Evolutionary conservation across 2,888 invertebrate species (phyloP), one percentile per base, ranked within the genome.

Genomic region (Drosophila incognita): DNA sequence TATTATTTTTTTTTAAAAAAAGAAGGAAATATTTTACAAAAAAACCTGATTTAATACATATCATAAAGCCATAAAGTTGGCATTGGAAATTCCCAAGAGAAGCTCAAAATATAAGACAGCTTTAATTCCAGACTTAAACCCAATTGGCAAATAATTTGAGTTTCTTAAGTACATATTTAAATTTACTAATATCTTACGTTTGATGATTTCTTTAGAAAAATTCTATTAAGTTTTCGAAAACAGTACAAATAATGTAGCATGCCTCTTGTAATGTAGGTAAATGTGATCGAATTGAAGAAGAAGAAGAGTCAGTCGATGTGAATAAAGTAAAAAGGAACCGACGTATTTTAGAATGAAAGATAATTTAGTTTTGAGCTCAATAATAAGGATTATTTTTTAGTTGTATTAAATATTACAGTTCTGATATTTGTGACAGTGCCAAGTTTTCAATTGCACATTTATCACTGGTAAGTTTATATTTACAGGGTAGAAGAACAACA

Each of bases 401-500:
- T 15, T 24, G n/a, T 11, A n/a, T 40, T n/a, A 1, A 40, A 11
- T 40, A 11, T 40, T 11, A 42, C 21, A 21, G 40, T 1, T 21
- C 5, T 4, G 13, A 46, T 46, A 13, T 46, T 46, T 7, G 15
- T 8, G 24, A 15, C 2, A 18, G 27, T 18, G 10, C 2, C 11
- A 29, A 29, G 42, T 29, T 29, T n/a, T 10, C n/a, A 7, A 15
- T 10, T 11, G 10, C 40, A 13, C 24, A n/a, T 15, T 13, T 15
- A 8, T 13, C 13, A n/a, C 21, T 29, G 29, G 13, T 21, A 21
- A 15, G 29, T 10, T 31, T 40, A 8, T 21, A 15, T 21, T 2
- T 57, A 52, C 68, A 66, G 68, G 66, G 68, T 68, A 66, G 57
- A 5, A 31, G 15, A 42, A 60, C 62, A 84, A 65, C 61, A 76